Percentiles rank a stretch among this genome's conserved stretches.
Evolutionary conservation across 2,113 vertebrate genomes (phyloP).

Genomic region (Corythornis madagascariensis): DNA sequence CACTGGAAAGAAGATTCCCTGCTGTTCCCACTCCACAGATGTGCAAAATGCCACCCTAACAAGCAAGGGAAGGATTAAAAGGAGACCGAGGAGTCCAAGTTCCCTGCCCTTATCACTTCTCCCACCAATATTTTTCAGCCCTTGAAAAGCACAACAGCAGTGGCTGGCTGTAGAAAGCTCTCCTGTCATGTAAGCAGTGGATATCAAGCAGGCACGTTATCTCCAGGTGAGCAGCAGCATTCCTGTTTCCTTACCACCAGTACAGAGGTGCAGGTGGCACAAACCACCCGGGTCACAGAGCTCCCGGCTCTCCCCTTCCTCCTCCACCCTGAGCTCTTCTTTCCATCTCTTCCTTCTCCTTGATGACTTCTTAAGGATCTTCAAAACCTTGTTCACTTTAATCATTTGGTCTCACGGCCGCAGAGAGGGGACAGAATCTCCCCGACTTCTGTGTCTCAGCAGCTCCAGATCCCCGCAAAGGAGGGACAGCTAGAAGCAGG

Average conservation of each 20-base stretch:
- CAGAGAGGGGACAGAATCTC: not conserved
- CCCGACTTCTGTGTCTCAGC: not conserved
- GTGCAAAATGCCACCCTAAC: not conserved
- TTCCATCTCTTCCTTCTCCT: constrained; percentile 74
- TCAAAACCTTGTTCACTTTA: constrained; percentile 75
- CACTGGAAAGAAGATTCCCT: not conserved
- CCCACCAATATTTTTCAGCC: not conserved
- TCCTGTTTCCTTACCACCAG: constrained; percentile 74
- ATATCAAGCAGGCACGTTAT: not conserved
- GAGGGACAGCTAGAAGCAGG: constrained; percentile 13
- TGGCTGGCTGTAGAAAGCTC: not conserved
- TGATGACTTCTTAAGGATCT: constrained; percentile 76
- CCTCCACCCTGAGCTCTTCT: constrained; percentile 72
- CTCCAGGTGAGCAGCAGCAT: not conserved
- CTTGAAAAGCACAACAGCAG: not conserved
- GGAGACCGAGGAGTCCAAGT: not conserved
- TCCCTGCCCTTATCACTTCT: not conserved
- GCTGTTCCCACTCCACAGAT: not conserved
- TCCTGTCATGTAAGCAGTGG: not conserved
- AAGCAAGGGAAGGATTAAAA: not conserved
- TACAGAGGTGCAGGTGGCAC: constrained; percentile 76
- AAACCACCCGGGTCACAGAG: constrained; percentile 71
- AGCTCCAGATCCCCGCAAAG: constrained; percentile 18
- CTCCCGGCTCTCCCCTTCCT: constrained; percentile 68
- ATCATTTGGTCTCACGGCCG: constrained; percentile 59